Evolutionary conservation across 2,888 invertebrate species (phyloP).

Genomic region (Gasteruption jaculator): DNA sequence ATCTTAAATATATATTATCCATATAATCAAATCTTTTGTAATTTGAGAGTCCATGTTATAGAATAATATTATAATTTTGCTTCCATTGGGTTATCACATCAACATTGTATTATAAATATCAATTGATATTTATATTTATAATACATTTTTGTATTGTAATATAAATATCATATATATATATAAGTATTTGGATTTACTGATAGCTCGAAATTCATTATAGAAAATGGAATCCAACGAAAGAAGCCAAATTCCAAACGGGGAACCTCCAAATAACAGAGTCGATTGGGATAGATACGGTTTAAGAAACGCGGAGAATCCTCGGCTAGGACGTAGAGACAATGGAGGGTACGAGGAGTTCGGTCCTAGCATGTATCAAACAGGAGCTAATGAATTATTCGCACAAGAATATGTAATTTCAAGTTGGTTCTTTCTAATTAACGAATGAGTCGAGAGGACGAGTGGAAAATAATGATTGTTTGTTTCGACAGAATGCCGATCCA

Average conservation of each 20-base stretch:
- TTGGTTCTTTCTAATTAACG: constrained; percentile 2
- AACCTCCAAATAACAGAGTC: constrained; percentile 38
- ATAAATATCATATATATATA: constrained; percentile 1
- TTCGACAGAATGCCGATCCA: constrained; percentile 67
- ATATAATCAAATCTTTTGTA: too few relatives aligned
- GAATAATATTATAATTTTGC: too few relatives aligned
- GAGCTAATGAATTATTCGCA: constrained; percentile 86
- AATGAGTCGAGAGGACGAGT: background rate
- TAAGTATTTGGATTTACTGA: too few relatives aligned
- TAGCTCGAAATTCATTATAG: too few relatives aligned
- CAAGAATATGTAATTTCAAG: constrained; percentile 82
- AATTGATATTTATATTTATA: constrained; percentile 8
- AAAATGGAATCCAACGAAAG: constrained; percentile 34
- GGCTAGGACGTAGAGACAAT: constrained; percentile 60
- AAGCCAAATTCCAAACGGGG: constrained; percentile 26
- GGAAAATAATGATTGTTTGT: too few relatives aligned
- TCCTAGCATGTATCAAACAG: constrained; percentile 78
- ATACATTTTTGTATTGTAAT: constrained; percentile 5
- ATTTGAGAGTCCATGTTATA: too few relatives aligned
- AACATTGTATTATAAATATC: background rate
- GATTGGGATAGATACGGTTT: constrained; percentile 59
- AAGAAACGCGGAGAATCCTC: constrained; percentile 50
- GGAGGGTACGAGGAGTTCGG: constrained; percentile 69
- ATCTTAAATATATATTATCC: too few relatives aligned
- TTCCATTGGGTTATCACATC: too few relatives aligned